Conservation (phyloP, 2,113 vertebrate genomes). For the Paradoxurus hermaphroditus region DNA sequence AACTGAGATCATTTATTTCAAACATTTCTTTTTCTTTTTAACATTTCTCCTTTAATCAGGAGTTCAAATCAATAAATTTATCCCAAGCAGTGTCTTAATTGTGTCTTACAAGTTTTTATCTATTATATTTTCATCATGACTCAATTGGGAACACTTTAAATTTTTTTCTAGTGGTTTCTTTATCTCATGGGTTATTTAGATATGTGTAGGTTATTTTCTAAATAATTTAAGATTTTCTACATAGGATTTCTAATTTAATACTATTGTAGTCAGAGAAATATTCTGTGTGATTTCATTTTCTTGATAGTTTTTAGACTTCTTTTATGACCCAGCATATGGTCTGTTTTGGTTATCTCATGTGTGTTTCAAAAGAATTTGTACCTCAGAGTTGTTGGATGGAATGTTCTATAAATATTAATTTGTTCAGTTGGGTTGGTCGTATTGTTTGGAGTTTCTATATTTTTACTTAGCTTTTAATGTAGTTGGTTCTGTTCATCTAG, state of each 20-base stretch:
- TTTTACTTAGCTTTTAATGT: neutral
- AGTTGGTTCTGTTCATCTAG: neutral
- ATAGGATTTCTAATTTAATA: neutral
- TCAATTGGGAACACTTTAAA: neutral
- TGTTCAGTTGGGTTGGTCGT: neutral
- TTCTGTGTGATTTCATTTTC: neutral
- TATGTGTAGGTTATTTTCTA: neutral
- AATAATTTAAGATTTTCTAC: neutral
- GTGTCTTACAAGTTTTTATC: neutral
- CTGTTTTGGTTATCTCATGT: neutral
- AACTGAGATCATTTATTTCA: neutral
- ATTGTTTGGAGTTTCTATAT: neutral
- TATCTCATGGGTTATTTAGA: neutral
- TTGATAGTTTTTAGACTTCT: neutral
- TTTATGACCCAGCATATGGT: neutral
- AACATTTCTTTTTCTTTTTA: conserved; percentile 10
- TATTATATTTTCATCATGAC: neutral
- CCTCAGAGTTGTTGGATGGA: neutral
- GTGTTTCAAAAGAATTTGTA: neutral
- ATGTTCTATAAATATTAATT: neutral
- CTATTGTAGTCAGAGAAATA: neutral
- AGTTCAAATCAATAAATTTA: neutral
- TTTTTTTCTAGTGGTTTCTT: neutral
- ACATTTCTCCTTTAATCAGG: neutral
- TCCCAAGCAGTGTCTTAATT: neutral